Evolutionary conservation across 2,797 vertebrate species (phyloP).

Genomic region (Amblyraja radiata): DNA sequence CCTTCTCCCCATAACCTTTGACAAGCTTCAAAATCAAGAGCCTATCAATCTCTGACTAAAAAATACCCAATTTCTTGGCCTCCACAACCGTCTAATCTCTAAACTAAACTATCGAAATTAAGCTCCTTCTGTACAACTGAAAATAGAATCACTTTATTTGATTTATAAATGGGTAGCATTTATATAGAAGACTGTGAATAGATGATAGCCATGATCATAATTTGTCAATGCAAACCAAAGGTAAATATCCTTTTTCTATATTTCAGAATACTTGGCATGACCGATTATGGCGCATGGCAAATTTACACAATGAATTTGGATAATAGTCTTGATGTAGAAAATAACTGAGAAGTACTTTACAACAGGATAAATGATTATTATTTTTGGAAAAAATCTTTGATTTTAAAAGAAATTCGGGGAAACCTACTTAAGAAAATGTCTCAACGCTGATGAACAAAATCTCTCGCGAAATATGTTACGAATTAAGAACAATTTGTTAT

Average conservation of each 20-base stretch:
- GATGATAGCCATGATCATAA: not conserved
- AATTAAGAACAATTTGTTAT: constrained; percentile 26
- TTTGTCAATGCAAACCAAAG: not conserved
- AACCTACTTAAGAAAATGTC: not conserved
- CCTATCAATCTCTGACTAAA: no score
- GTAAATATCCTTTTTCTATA: not conserved
- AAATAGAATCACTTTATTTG: not conserved
- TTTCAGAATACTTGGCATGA: not conserved
- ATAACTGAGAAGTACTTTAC: not conserved
- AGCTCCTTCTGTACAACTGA: not conserved
- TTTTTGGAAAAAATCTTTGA: not conserved
- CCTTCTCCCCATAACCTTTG: no score
- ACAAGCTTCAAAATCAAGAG: no score
- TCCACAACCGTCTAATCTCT: no score
- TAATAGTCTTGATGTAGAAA: constrained; percentile 27
- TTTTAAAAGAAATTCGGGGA: not conserved
- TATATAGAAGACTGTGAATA: not conserved
- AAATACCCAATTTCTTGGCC: no score
- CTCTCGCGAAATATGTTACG: not conserved
- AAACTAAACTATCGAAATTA: no score
- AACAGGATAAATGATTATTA: not conserved
- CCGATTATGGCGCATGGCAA: not conserved
- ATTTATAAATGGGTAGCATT: not conserved
- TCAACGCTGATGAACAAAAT: not conserved
- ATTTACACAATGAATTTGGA: constrained; percentile 32